Evolutionary conservation across 2,888 invertebrate genomes (phyloP).

Genomic region (Tethea ocularis): DNA sequence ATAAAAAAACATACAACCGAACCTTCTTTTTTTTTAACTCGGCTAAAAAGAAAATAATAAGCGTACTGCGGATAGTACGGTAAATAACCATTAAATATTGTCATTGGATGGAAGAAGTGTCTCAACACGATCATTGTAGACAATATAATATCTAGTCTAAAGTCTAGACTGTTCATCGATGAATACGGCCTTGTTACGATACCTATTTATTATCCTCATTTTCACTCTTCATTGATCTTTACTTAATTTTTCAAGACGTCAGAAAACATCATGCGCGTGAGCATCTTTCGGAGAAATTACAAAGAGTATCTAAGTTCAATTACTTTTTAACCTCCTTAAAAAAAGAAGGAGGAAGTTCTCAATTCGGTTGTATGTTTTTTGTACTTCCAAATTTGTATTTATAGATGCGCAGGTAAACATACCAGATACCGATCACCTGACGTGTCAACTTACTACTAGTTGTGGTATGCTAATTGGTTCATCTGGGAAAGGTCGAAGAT

Average conservation of each 20-base stretch:
- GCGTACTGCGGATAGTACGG: too few species aligned
- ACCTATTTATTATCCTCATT: too few species aligned
- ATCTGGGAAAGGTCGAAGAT: neutral
- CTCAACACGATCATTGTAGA: neutral
- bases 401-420: too few species aligned
- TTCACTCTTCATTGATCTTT: neutral
- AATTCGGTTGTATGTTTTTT: too few species aligned
- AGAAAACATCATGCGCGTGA: neutral
- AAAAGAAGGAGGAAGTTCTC: too few species aligned
- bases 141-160: neutral
- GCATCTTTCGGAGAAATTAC: neutral
- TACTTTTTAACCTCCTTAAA: too few species aligned
- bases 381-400: too few species aligned
- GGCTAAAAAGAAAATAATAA: too few species aligned
- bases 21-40: too few species aligned
- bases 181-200: neutral
- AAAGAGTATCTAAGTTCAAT: neutral
- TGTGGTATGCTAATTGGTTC: neutral
- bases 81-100: too few species aligned
- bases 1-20: too few species aligned
- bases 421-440: neutral
- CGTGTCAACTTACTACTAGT: neutral
- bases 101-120: too few species aligned
- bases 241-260: neutral
- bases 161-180: neutral